Conservation (phyloP, 92 coral and sea anemone species). For the Diadumene lineata region DNA sequence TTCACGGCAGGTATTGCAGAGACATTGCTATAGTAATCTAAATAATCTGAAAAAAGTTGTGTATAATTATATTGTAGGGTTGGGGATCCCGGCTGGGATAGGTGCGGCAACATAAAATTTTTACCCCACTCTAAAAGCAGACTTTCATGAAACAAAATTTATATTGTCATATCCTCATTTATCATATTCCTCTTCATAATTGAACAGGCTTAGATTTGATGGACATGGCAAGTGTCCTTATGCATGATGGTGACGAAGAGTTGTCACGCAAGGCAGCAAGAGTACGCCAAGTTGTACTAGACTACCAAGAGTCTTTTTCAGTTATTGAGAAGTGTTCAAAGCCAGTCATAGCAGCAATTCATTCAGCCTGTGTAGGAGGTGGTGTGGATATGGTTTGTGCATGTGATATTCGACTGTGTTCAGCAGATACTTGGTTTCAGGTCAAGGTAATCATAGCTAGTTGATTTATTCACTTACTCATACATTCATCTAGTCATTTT, state of each 20-base stretch:
- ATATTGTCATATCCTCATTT: neutral
- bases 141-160: too few relatives aligned
- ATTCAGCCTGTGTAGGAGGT: slow-evolving; percentile 96
- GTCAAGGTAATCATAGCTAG: slow-evolving; percentile 83
- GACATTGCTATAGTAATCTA: too few relatives aligned
- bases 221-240: slow-evolving; percentile 69
- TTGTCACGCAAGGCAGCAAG: slow-evolving; percentile 71
- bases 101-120: too few relatives aligned
- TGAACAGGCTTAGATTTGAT: slow-evolving; percentile 77
- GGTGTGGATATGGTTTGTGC: slow-evolving; percentile 94
- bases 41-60: too few relatives aligned
- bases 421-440: slow-evolving; percentile 99
- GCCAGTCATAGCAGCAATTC: slow-evolving; percentile 96
- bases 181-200: neutral
- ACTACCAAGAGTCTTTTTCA: slow-evolving; percentile 76
- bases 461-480: neutral
- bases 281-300: slow-evolving; percentile 50
- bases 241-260: slow-evolving; percentile 52
- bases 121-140: neutral
- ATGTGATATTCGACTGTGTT: slow-evolving; percentile 87
- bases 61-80: too few relatives aligned
- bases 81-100: too few relatives aligned
- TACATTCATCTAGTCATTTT: too few relatives aligned
- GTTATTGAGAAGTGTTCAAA: slow-evolving; percentile 91
- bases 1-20: slow-evolving; percentile 99